phyloP scores from a whole-genome alignment of 2,888 invertebrate genomes.

The Tiliacea citrago region DNA sequence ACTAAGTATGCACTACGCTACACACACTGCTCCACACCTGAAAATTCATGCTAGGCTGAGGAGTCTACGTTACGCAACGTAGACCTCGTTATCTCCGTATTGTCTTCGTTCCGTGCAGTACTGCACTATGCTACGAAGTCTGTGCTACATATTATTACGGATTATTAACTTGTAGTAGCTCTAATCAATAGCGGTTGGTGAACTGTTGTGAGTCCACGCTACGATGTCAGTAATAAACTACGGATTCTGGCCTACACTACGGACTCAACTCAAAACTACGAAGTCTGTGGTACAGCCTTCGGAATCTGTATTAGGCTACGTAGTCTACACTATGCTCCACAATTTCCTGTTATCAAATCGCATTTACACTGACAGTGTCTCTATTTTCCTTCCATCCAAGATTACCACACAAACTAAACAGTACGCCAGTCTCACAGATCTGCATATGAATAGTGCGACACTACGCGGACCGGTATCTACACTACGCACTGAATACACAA shows the following conservation, averaged over 20 bases:
- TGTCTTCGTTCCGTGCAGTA: not conserved
- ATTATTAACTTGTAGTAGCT: not conserved
- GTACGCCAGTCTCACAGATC: conserved; percentile 29
- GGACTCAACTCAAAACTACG: not conserved
- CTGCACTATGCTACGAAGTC: not conserved
- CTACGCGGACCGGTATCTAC: conserved; percentile 20
- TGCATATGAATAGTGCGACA: conserved; percentile 50
- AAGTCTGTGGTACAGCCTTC: not conserved
- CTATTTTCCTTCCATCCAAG: conserved; percentile 44
- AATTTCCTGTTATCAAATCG: conserved; percentile 8
- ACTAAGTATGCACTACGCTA: not conserved
- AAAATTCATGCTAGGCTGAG: not conserved
- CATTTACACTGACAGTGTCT: conserved; percentile 11
- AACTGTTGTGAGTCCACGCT: too few species aligned
- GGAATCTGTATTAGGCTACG: not conserved
- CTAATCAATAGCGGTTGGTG: too few species aligned
- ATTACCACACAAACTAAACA: conserved; percentile 51
- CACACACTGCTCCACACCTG: not conserved
- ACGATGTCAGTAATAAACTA: not conserved
- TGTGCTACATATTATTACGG: not conserved
- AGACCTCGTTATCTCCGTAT: too few species aligned
- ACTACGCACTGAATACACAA: conserved; percentile 50
- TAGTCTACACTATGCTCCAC: not conserved
- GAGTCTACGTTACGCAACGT: not conserved
- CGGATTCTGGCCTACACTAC: not conserved